A percentile compares a stretch with the other conserved stretches of the same genome.
These are phyloP conservation scores for Julus scandinavius DNA, from an alignment of 2,888 invertebrate species.

Conservation along the genomic window DNA sequence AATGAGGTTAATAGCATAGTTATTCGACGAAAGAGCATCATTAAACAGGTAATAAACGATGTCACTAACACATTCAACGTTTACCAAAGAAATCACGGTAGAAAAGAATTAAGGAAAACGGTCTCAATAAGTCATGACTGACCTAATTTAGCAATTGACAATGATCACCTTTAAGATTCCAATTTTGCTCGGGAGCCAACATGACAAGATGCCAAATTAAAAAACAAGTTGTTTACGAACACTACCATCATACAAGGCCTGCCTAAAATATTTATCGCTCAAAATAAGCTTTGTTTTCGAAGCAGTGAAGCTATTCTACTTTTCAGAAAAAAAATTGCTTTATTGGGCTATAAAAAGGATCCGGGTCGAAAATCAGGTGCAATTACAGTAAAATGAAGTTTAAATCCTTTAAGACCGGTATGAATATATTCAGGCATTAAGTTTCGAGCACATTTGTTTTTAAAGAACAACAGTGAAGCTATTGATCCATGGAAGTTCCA, in stretches of 20 bases:
- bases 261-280: not conserved
- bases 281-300: not conserved
- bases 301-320: not conserved
- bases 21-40: conserved; percentile 11
- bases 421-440: not conserved
- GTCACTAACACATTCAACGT: not conserved
- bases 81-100: not conserved
- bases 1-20: conserved; percentile 30
- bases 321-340: not conserved
- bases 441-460: not conserved
- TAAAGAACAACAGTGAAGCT: not conserved
- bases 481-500: not conserved
- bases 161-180: conserved; percentile 15
- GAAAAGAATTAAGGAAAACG: not conserved
- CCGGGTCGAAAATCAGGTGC: not conserved
- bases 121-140: not conserved
- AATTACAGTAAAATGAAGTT: not conserved
- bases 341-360: not conserved
- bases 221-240: conserved; percentile 23
- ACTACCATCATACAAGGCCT: not conserved
- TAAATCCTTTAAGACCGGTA: not conserved
- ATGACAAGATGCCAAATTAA: not conserved
- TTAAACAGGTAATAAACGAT: conserved; percentile 36
- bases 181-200: not conserved
- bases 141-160: not conserved